Base-by-base conservation (phyloP, 2,888 invertebrate genomes). In the Drosophila peninsularis region DNA sequence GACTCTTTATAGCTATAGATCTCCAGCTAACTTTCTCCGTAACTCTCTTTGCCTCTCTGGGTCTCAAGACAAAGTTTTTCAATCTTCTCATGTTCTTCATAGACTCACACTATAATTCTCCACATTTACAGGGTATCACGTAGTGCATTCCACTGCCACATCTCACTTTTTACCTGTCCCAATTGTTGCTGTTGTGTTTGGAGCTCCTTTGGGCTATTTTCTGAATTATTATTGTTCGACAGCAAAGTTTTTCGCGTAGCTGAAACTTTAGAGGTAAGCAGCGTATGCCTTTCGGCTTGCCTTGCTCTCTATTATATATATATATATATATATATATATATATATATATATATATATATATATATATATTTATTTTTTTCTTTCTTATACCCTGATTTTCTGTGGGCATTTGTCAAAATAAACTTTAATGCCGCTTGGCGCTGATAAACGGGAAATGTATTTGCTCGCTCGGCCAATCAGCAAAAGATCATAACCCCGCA, bases 141-240 rank as follows among this genome's bases (percentile, higher is more conserved):
- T n/a, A 13, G 32, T 44, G 11, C 11, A 10, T 0, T 11, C 24
- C 53, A 30, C 17, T 5, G 0, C 4, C 3, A 2, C 13, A 3
- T 0, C n/a, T 14, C 42, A 34, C 5, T 13, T 36, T 36, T 30
- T 19, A 44, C n/a, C 30, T 30, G 27, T 67, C 45, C 37, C 10
- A 36, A 42, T 24, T 54, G 27, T 30, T 6, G 44, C 49, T 42
- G 44, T 44, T 71, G 63, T 41, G 37, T 47, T 30, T 32, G 44
- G 21, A 54, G 44, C 17, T 71, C 57, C 80, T 75, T 77, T 64
- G 62, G 78, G 89, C 80, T 73, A 76, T 85, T 74, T 78, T 73
- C 78, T 80, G 75, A 89, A 82, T 86, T 90, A 90, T 88, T 87
- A 81, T 83, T 85, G 77, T 82, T 80, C 73, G 62, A 70, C 70